Percentiles rank a stretch among this genome's conserved stretches.
These are phyloP conservation scores for Protophormia terraenovae DNA, from an alignment of 2,888 invertebrate species.

Conservation along the genomic window DNA sequence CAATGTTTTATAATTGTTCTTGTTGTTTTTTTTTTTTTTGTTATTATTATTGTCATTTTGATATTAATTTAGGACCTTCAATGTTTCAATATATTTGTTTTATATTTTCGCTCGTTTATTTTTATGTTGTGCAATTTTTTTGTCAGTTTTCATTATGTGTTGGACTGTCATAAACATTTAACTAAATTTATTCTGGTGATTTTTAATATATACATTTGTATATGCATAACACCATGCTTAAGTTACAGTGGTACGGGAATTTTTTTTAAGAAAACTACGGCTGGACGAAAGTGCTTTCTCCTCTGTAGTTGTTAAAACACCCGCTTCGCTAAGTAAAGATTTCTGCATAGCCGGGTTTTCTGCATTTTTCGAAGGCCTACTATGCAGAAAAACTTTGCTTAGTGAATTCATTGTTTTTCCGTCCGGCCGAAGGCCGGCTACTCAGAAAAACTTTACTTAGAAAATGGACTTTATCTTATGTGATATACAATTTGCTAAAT, in stretches of 20 bases:
- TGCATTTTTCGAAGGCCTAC: too few species aligned
- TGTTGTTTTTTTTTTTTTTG: neutral
- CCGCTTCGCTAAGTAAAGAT: too few species aligned
- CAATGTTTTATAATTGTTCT: constrained; percentile 21
- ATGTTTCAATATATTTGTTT: neutral
- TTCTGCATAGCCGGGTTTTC: too few species aligned
- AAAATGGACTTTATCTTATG: too few species aligned
- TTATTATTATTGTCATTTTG: constrained; percentile 2
- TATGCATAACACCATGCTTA: neutral
- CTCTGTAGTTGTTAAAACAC: too few species aligned
- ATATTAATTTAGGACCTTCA: constrained; percentile 39
- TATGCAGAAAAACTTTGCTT: too few species aligned
- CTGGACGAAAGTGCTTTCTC: too few species aligned
- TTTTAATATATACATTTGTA: constrained; percentile 32
- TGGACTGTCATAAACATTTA: constrained; percentile 48
- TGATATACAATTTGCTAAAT: too few species aligned
- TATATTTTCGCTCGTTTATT: neutral
- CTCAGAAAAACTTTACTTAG: too few species aligned
- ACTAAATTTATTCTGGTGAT: constrained; percentile 13
- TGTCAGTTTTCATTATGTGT: constrained; percentile 43
- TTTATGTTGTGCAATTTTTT: neutral
- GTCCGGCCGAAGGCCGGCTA: too few species aligned
- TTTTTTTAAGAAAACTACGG: too few species aligned
- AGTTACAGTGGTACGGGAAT: neutral
- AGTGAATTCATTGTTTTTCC: too few species aligned